Conservation (phyloP, 2,113 vertebrate genomes). For the Chamaetylas fuelleborni region DNA sequence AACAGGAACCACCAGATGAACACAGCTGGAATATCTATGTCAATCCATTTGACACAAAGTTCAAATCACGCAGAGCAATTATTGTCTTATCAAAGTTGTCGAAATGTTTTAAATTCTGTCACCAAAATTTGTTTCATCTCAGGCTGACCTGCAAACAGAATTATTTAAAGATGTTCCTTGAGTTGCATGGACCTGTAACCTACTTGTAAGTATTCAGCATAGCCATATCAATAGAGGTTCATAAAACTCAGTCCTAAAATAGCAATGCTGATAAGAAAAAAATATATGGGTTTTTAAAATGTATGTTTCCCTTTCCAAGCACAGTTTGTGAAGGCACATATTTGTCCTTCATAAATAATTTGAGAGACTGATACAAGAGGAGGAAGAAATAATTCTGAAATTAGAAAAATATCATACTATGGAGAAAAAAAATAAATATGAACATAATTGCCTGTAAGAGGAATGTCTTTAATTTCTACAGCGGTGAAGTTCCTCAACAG, state of each 20-base stretch:
- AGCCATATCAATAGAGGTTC: neutral
- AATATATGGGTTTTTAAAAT: fast-evolving
- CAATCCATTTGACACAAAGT: neutral
- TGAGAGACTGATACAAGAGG: neutral
- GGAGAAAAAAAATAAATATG: fast-evolving
- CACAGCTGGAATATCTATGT: neutral
- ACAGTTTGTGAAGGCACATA: neutral
- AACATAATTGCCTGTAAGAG: neutral
- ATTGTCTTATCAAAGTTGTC: neutral
- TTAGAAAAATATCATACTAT: neutral
- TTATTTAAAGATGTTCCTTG: neutral
- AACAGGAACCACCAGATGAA: neutral
- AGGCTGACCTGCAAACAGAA: neutral
- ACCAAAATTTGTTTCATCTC: neutral
- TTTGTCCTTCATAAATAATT: slow-evolving; percentile 32
- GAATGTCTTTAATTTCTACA: neutral
- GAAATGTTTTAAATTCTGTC: neutral
- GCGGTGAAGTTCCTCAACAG: neutral
- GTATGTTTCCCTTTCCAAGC: neutral
- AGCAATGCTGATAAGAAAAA: neutral
- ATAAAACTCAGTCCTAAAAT: neutral
- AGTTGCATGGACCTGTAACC: neutral
- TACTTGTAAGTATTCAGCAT: neutral
- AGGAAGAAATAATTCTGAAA: slow-evolving; percentile 6
- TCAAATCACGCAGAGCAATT: neutral